Percentiles rank a stretch among this genome's conserved stretches.
Conservation (phyloP, 2,888 invertebrate genomes). For the Caenorhabditis afra region DNA sequence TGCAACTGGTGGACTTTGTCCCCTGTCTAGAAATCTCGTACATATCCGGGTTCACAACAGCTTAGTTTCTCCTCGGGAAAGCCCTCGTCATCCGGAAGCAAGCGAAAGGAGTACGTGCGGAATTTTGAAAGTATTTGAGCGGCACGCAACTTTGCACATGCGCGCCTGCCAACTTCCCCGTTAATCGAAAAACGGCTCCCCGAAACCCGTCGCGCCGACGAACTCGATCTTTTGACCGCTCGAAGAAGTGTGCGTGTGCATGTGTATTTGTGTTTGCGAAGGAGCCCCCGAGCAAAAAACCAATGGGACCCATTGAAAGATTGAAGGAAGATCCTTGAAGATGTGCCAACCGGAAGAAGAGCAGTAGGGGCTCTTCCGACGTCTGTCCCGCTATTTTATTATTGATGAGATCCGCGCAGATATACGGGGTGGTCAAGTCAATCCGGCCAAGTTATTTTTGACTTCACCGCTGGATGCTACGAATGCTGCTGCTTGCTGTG, state of each 20-base stretch:
- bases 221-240: constrained; percentile 57
- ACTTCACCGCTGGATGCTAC: constrained; percentile 14
- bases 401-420: constrained; percentile 42
- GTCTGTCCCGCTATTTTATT: constrained; percentile 34
- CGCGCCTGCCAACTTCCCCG: constrained; percentile 37
- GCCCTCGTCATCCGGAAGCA: constrained; percentile 36
- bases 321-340: background rate
- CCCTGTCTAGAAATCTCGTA: constrained; percentile 1
- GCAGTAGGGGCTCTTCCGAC: constrained; percentile 19
- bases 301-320: background rate
- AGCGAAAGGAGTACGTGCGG: constrained; percentile 32
- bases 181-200: constrained; percentile 37
- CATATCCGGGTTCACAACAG: constrained; percentile 21
- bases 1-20: constrained; percentile 30
- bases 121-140: constrained; percentile 29
- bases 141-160: constrained; percentile 45
- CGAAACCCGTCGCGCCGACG: constrained; percentile 31
- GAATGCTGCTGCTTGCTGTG: constrained; percentile 45
- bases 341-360: constrained; percentile 4
- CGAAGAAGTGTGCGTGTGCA: constrained; percentile 10
- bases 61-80: constrained; percentile 24
- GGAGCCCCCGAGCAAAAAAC: constrained; percentile 39
- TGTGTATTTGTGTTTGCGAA: constrained; percentile 23
- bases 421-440: constrained; percentile 44
- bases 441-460: constrained; percentile 51